These are phyloP conservation scores for Vulpes lagopus DNA, from an alignment of 2,113 vertebrate species.

Conservation along the genomic window DNA sequence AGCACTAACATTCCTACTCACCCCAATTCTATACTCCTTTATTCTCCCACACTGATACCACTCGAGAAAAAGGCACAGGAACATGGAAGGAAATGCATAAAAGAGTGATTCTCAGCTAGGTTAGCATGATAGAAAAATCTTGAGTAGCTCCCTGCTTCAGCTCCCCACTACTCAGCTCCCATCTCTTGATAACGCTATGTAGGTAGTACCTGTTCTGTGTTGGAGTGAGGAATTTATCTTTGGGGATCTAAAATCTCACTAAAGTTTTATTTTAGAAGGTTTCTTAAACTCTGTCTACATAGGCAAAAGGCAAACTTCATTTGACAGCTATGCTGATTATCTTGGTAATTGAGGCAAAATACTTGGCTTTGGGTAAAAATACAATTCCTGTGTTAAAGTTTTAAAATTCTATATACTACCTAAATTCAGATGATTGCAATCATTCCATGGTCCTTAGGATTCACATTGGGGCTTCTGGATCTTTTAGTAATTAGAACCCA, in stretches of 20 bases:
- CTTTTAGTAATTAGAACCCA: slow-evolving; percentile 43
- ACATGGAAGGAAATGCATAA: not conserved
- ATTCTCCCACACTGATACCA: not conserved
- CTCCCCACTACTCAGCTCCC: not conserved
- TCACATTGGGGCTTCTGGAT: not conserved
- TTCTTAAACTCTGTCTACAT: not conserved
- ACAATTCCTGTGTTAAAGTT: not conserved
- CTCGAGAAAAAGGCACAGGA: not conserved
- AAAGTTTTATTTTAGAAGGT: not conserved
- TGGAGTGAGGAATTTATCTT: slow-evolving; percentile 1
- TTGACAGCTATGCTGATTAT: not conserved
- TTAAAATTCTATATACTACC: not conserved
- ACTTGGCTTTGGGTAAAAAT: not conserved
- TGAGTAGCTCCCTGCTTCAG: not conserved
- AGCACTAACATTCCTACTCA: not conserved
- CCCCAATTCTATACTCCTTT: not conserved
- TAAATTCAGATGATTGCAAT: not conserved
- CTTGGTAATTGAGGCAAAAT: not conserved
- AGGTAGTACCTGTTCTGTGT: not conserved
- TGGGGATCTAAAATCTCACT: not conserved
- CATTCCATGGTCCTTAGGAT: not conserved
- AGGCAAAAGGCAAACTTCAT: not conserved
- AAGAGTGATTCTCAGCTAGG: not conserved
- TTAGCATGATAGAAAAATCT: not conserved
- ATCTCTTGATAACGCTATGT: not conserved